Conservation (phyloP, 2,113 vertebrate species). For the Odobenus rosmarus region DNA sequence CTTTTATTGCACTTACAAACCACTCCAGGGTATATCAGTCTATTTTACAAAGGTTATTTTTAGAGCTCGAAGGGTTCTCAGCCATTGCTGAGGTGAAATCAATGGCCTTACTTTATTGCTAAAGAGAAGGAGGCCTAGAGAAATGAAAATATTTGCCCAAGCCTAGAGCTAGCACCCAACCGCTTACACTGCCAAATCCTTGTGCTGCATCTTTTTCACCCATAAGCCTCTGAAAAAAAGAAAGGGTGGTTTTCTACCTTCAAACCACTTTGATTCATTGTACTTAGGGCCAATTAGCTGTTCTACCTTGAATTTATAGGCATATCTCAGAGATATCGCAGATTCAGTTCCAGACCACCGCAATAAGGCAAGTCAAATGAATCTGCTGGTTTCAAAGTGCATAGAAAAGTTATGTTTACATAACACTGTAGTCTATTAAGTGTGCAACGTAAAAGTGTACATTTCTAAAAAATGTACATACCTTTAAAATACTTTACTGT, state of each 20-base stretch:
- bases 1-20: background rate
- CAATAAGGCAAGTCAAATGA: background rate
- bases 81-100: background rate
- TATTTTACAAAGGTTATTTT: background rate
- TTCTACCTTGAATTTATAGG: background rate
- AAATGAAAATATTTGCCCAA: background rate
- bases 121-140: background rate
- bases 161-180: background rate
- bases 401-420: background rate
- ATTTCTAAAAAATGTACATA: background rate
- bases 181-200: background rate
- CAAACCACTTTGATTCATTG: background rate
- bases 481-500: background rate
- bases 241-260: background rate
- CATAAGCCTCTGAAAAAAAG: background rate
- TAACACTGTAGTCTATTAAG: background rate
- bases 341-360: background rate
- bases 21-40: background rate
- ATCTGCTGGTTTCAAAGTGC: background rate
- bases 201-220: background rate
- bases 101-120: background rate
- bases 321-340: background rate
- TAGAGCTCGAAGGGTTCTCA: background rate
- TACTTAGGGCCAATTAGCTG: background rate
- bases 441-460: background rate